Base-by-base conservation (phyloP, 2,888 invertebrate species). In the Cheilosia variabilis region DNA sequence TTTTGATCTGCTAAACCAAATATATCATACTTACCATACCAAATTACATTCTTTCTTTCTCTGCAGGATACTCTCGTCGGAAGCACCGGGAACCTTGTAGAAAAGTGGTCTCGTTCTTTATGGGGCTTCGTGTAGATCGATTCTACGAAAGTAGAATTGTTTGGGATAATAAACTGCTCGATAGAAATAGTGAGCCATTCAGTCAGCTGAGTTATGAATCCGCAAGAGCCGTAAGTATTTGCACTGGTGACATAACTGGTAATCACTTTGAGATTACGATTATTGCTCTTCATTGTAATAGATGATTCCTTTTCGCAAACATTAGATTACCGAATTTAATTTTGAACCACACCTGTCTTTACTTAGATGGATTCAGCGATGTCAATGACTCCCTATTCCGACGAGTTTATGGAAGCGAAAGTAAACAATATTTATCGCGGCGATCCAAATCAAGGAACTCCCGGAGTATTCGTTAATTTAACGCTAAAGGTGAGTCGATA, bases 371-470 rank as follows among this genome's bases (percentile, higher is more conserved):
- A 97, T 91, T 97, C 97, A 0, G 96, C 97, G 0, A 96, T 98
- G 94, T 96, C 97, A 0, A 97, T 97, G 96, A 98, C 98, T 0
- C 97, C 97, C 0, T 96, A 97, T 90, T 96, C 97, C 0, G 96
- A 97, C 89, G 96, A 96, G 89, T 98, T 97, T 91, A 94, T 98
- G 90, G 95, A 96, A 52, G 95, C 96, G 0, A 94, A 94, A 69
- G 95, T 98, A 1, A 97, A 97, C 90, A 94, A 95, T 15, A 95
- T 98, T 9, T 96, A 96, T 90, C 93, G 94, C 13, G 96, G 96
- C 0, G 96, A 96, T 82, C 93, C 95, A 13, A 93, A 93, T 63
- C 93, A 94, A 87, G 94, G 95, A 0, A 94, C 95, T 84, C 95
- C 94, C 13, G 96, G 96, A 0, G 96, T 98, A 17, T 97, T 95